Base-by-base conservation (phyloP, 1,140 invertebrate species). In the Trachymyrmex cornetzi region DNA sequence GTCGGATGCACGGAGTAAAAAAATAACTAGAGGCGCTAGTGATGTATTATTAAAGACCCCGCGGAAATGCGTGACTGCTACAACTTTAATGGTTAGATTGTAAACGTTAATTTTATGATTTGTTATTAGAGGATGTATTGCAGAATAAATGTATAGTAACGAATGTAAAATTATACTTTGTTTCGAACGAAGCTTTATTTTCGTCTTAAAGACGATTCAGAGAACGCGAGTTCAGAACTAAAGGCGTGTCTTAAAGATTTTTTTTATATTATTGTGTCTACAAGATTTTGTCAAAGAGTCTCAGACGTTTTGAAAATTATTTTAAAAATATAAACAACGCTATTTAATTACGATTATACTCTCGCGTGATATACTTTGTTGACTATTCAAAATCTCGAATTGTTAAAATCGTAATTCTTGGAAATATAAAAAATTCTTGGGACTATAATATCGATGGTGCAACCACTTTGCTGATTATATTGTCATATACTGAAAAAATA, bases 51-150 rank as follows among this genome's bases (percentile, higher is more conserved):
- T 22, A 59, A 57, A 22, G 6, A 1, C n/a, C 19, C 34, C 14
- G 4, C 63, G 63, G 22, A 69, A 69, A 6, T 69, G 38, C 66
- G 38, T 69, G 66, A 69, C 66, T 24, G 66, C 12, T n/a, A 44
- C 12, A 7, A 69, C n/a, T 48, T 50, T 14, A 24, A 69, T 44
- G 38, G 7, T 69, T 6, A 24, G 38, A 6, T 69, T 24, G 66
- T 0, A 24, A 19, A 4, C n/a, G 3, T 50, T 69, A 16, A 69
- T 69, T 27, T 50, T 16, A 50, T 0, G 2, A 50, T 50, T 69
- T 48, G 27, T 50, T 50, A 48, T 38, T 66, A 48, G 2, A 2
- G n/a, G 34, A 69, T 22, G n/a, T 14, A 5, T 50, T 19, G 14
- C 7, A 1, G 1, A 27, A 50, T 16, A 50, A 69, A 9, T 50